Conservation (phyloP, 1,140 invertebrate genomes). For the Cydia fagiglandana region DNA sequence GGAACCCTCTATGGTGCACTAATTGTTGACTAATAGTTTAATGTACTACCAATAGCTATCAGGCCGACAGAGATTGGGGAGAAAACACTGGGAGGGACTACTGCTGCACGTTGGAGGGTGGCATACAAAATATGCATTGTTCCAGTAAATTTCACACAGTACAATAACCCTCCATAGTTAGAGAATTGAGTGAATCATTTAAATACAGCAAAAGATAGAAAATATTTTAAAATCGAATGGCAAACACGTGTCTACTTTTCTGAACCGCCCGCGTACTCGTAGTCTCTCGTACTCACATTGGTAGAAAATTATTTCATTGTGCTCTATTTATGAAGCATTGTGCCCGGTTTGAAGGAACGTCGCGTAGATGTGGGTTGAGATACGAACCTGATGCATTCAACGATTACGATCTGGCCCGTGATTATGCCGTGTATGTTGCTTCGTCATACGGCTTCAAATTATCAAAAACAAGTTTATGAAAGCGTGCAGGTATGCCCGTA, state of each 20-base stretch:
- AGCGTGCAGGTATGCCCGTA: conserved; percentile 29
- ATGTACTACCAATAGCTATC: conserved; percentile 62
- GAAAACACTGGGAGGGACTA: conserved; percentile 36
- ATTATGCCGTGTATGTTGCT: conserved; percentile 32
- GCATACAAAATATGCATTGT: conserved; percentile 29
- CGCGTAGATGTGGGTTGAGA: conserved; percentile 32
- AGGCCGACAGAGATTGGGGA: conserved; percentile 42
- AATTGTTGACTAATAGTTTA: conserved; percentile 70
- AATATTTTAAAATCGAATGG: background rate
- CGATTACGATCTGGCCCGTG: conserved; percentile 32
- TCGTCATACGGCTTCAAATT: conserved; percentile 22
- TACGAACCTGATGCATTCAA: conserved; percentile 33
- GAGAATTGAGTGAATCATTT: background rate
- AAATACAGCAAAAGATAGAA: background rate
- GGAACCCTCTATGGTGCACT: conserved; percentile 39
- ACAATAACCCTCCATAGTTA: background rate
- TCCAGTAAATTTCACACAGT: conserved; percentile 24
- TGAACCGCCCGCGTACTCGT: conserved; percentile 6
- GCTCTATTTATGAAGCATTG: conserved; percentile 46
- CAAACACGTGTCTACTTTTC: conserved; percentile 15
- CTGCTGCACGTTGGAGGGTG: conserved; percentile 30
- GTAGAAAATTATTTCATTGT: conserved; percentile 42
- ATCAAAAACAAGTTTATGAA: conserved; percentile 32
- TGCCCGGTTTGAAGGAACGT: conserved; percentile 34
- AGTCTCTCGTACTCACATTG: conserved; percentile 17